phyloP scores from a whole-genome alignment of 2,797 vertebrate species.

The Brachyalestes nurse region DNA sequence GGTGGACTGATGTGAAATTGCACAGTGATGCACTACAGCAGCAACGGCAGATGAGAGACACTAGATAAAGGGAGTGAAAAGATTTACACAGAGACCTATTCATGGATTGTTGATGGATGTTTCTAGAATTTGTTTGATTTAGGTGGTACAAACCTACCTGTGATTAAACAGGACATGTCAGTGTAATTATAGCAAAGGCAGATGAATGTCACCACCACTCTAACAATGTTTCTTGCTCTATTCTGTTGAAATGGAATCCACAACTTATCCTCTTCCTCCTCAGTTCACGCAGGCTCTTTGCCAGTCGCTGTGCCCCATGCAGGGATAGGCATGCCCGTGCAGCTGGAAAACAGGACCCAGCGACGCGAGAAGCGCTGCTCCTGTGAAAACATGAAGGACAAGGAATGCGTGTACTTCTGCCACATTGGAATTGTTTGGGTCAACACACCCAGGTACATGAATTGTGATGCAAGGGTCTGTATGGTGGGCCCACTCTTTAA shows the following conservation, averaged over 20 bases:
- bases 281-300: constrained; percentile 18
- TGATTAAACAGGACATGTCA: not conserved
- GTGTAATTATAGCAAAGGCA: not conserved
- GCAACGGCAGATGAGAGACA: not conserved
- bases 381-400: constrained; percentile 82
- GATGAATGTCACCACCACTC: not conserved
- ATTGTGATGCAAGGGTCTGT: too few relatives aligned
- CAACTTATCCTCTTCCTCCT: not conserved
- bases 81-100: not conserved
- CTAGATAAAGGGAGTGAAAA: not conserved
- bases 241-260: not conserved
- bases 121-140: not conserved
- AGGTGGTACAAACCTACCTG: not conserved
- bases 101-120: not conserved
- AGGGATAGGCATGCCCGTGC: constrained; percentile 54
- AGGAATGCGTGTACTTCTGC: constrained; percentile 84
- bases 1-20: not conserved
- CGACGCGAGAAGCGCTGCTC: constrained; percentile 78
- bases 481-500: not conserved
- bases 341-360: constrained; percentile 59
- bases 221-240: not conserved
- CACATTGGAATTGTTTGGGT: constrained; percentile 85
- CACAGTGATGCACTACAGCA: not conserved
- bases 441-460: constrained; percentile 77
- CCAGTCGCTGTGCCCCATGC: constrained; percentile 27